Evolutionary conservation across 2,113 vertebrate genomes (phyloP).

Genomic region (Eptesicus fuscus): DNA sequence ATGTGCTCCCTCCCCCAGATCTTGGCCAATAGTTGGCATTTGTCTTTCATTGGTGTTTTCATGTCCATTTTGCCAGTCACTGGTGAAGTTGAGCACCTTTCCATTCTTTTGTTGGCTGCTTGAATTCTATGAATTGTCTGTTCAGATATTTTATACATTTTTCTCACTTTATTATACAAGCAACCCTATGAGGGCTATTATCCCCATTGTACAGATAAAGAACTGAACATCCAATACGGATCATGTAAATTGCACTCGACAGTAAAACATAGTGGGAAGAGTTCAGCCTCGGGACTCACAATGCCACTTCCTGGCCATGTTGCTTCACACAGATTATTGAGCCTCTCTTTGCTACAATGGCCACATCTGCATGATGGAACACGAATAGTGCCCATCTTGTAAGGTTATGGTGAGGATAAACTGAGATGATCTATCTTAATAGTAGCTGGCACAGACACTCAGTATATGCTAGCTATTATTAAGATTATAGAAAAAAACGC

Average conservation of each 20-base stretch:
- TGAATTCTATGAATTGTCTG: neutral
- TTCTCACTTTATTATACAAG: neutral
- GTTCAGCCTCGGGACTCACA: neutral
- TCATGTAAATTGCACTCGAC: neutral
- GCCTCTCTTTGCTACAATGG: neutral
- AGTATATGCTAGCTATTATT: neutral
- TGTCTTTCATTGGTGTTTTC: neutral
- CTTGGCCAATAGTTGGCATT: neutral
- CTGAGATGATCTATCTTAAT: neutral
- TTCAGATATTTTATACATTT: neutral
- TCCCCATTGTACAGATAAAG: neutral
- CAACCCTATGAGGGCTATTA: neutral
- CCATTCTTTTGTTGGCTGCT: neutral
- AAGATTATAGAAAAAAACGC: neutral
- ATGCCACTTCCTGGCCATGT: neutral
- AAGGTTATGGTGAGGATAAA: neutral
- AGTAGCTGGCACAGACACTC: neutral
- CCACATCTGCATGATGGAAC: neutral
- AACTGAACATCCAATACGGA: neutral
- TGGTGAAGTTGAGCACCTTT: neutral
- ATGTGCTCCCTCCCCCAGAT: neutral
- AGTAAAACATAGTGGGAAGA: neutral
- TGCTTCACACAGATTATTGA: neutral
- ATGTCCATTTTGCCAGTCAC: neutral
- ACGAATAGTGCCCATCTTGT: neutral